These are phyloP conservation scores for Otolemur crassicaudatus DNA, from an alignment of 2,797 vertebrate genomes.

Conservation along the genomic window DNA sequence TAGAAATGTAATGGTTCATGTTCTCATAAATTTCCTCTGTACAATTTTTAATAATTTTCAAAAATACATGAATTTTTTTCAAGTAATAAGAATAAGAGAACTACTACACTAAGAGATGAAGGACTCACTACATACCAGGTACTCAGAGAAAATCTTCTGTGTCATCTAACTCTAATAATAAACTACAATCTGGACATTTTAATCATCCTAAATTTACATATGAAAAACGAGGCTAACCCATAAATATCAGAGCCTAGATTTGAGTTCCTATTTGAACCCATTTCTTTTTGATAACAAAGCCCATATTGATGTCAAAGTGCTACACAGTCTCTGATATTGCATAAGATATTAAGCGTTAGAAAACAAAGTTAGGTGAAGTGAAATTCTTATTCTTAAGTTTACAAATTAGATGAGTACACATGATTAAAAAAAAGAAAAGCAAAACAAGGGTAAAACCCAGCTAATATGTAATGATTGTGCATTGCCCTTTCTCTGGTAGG, in stretches of 20 bases:
- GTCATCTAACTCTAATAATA: not conserved
- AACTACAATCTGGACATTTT: not conserved
- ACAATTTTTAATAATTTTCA: constrained; percentile 3
- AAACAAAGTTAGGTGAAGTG: not conserved
- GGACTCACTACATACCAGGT: not conserved
- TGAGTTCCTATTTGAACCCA: not conserved
- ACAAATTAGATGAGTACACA: not conserved
- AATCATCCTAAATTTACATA: not conserved
- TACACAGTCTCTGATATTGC: not conserved
- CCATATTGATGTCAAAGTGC: not conserved
- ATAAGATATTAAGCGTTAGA: not conserved
- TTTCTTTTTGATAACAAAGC: not conserved
- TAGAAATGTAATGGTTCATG: not conserved
- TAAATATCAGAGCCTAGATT: not conserved
- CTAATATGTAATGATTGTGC: not conserved
- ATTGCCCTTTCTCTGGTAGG: not conserved
- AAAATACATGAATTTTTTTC: not conserved
- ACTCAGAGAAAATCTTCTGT: not conserved
- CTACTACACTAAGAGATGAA: not conserved
- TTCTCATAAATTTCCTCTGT: not conserved
- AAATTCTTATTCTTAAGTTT: not conserved
- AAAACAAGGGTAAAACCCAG: not conserved
- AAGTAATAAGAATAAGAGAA: not conserved
- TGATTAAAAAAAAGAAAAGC: not conserved
- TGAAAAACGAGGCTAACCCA: not conserved